phyloP scores from a whole-genome alignment of 2,113 vertebrate species.

The Antechinus flavipes region DNA sequence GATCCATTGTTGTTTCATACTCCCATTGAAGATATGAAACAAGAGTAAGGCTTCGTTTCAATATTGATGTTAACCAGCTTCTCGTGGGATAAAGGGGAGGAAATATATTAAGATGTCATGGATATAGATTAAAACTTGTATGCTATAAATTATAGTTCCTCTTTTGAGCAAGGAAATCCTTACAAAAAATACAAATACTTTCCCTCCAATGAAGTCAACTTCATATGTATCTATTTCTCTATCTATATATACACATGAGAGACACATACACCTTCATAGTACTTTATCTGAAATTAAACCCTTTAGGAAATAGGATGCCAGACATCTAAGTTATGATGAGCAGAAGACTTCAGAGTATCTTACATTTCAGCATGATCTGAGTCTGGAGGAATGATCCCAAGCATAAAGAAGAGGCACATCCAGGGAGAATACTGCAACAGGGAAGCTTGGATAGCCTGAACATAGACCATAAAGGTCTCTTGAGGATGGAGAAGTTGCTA shows the following conservation, averaged over 20 bases:
- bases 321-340: constrained; percentile 17
- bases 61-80: neutral
- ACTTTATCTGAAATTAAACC: neutral
- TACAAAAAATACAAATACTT: neutral
- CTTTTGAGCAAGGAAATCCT: neutral
- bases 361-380: neutral
- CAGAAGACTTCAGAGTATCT: constrained; percentile 1
- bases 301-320: neutral
- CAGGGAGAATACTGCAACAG: neutral
- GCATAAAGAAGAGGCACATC: neutral
- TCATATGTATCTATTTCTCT: neutral
- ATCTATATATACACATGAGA: too few species aligned
- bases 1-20: neutral
- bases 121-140: neutral
- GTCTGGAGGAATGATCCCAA: neutral
- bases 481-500: neutral
- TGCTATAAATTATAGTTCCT: neutral
- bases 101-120: neutral
- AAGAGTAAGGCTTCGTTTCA: neutral
- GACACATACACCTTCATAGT: neutral
- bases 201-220: neutral
- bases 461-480: neutral
- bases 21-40: neutral
- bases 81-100: neutral
- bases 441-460: neutral